Percentiles rank a stretch among this genome's conserved stretches.
Conservation (phyloP, 2,797 vertebrate genomes). For the Meriones psammophilus region DNA sequence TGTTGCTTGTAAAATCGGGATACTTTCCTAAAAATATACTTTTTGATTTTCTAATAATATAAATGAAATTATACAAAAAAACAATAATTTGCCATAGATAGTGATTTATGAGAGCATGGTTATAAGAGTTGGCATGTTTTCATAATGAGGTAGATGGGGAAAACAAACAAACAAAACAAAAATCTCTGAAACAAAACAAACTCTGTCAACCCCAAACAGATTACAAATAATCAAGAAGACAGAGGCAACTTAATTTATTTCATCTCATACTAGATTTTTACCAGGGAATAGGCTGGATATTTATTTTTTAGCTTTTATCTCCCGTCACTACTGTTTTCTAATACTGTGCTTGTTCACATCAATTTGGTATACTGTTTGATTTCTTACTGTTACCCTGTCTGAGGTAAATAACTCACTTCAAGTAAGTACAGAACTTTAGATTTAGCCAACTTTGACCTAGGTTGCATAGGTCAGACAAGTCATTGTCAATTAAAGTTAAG, state of each 20-base stretch:
- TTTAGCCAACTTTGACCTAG: conserved; percentile 1
- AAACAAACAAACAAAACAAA: background rate
- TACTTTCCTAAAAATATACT: conserved; percentile 26
- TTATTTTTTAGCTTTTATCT: conserved; percentile 40
- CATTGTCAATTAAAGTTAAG: background rate
- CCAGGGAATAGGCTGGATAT: background rate
- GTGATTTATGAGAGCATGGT: background rate
- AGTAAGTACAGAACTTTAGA: background rate
- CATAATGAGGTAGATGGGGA: background rate
- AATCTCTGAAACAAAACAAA: background rate
- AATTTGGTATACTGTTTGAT: background rate
- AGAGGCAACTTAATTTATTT: conserved; percentile 4
- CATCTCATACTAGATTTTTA: conserved; percentile 46
- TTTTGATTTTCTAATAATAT: conserved; percentile 40
- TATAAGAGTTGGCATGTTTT: conserved; percentile 33
- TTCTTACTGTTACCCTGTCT: conserved; percentile 3
- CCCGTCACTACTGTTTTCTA: conserved; percentile 22
- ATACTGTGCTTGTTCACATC: background rate
- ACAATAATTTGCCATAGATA: conserved; percentile 46
- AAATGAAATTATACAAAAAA: background rate
- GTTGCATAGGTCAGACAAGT: background rate
- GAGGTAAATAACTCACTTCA: conserved; percentile 13
- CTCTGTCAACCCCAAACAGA: background rate
- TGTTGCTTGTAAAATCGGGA: conserved; percentile 30
- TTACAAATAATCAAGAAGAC: background rate